These are phyloP conservation scores for Pristis pectinata DNA, from an alignment of 2,797 vertebrate genomes.

Conservation along the genomic window DNA sequence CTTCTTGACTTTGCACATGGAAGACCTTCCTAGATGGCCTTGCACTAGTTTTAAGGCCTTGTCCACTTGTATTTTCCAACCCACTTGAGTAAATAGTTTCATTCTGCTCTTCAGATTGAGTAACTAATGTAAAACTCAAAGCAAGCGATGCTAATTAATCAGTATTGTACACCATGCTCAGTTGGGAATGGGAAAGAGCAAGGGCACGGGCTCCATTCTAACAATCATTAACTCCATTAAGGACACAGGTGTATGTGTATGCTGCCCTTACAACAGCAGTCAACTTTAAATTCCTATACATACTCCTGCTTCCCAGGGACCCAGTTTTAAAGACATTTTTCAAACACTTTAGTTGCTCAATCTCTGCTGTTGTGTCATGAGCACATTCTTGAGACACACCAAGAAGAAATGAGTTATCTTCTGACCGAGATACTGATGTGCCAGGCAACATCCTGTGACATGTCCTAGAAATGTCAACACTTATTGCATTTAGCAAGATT, in stretches of 20 bases:
- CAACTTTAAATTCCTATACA: too few species aligned
- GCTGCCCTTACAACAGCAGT: too few species aligned
- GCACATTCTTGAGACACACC: background rate
- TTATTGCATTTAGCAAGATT: background rate
- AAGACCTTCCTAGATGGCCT: background rate
- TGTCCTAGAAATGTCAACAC: background rate
- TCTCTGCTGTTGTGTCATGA: background rate
- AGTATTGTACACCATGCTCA: background rate
- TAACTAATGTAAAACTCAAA: background rate
- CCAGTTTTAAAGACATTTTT: background rate
- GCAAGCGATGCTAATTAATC: background rate
- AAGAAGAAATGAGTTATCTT: background rate
- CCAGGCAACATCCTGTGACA: background rate
- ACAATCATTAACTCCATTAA: too few species aligned
- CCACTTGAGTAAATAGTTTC: background rate
- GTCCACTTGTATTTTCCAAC: background rate
- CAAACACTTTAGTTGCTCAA: background rate
- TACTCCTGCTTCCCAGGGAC: too few species aligned
- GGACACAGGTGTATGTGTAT: too few species aligned
- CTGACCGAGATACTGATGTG: background rate
- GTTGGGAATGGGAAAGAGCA: too few species aligned
- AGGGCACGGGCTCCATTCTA: too few species aligned
- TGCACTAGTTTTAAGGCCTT: background rate
- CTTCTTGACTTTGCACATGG: background rate
- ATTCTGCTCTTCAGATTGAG: background rate